These are phyloP conservation scores for Leptoteleia sp. DNA, from an alignment of 1,140 invertebrate genomes.

Conservation along the genomic window DNA sequence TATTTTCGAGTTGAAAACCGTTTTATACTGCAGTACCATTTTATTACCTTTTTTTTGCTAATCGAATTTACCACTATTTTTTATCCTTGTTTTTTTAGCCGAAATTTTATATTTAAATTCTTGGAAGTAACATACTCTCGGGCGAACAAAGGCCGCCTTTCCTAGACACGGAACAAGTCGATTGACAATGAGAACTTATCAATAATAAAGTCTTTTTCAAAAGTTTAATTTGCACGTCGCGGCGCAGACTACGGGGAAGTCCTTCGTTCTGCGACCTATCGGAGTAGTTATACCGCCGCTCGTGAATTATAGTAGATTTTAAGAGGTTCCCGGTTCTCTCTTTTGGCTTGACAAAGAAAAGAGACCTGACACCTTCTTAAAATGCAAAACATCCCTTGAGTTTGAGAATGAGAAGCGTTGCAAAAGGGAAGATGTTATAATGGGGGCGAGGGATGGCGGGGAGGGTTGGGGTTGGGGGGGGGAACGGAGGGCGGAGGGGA, in stretches of 20 bases:
- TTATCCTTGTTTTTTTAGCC: too few species aligned
- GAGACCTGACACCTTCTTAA: conserved; percentile 79
- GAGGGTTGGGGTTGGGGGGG: too few species aligned
- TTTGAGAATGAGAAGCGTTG: conserved; percentile 49
- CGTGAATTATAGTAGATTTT: too few species aligned
- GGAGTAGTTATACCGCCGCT: too few species aligned
- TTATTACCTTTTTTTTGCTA: too few species aligned
- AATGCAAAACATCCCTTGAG: conserved; percentile 79
- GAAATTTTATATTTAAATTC: conserved; percentile 26
- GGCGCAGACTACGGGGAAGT: conserved; percentile 1
- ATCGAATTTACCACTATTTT: too few species aligned
- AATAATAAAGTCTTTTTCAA: conserved; percentile 60
- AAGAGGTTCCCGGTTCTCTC: too few species aligned
- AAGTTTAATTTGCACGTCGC: conserved; percentile 56
- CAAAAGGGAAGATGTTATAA: conserved; percentile 30
- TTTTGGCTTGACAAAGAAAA: conserved; percentile 72
- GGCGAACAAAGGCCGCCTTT: conserved; percentile 33
- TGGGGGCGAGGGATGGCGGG: too few species aligned
- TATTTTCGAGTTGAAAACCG: too few species aligned
- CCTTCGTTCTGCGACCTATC: conserved; percentile 36
- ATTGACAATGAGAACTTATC: conserved; percentile 59
- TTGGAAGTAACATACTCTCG: conserved; percentile 5
- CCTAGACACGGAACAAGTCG: conserved; percentile 5
- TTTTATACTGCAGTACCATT: too few species aligned
- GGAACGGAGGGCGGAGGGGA: too few species aligned